These are phyloP conservation scores for Hippocampus mohnikei DNA, from an alignment of 2,113 vertebrate genomes.

Conservation along the genomic window DNA sequence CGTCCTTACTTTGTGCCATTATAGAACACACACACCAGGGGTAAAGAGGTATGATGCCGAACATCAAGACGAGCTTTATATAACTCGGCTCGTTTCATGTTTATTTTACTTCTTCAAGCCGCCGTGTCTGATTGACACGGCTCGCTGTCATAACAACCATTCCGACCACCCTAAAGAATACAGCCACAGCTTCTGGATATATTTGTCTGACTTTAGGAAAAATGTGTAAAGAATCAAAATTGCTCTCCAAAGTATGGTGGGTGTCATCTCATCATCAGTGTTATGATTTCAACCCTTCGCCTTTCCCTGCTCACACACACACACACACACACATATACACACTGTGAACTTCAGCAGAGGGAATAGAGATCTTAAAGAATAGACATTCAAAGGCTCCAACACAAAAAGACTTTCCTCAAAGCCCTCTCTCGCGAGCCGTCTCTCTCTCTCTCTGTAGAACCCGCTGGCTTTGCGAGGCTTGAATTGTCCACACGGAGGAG, in stretches of 20 bases:
- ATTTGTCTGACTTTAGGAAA: conserved; percentile 77
- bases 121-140: conserved; percentile 74
- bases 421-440: conserved; percentile 30
- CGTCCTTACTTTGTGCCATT: conserved; percentile 75
- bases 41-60: conserved; percentile 76
- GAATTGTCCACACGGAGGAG: conserved; percentile 64
- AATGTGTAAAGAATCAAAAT: conserved; percentile 75
- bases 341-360: conserved; percentile 70
- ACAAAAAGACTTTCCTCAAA: conserved; percentile 73
- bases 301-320: conserved; percentile 63
- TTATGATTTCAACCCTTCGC: conserved; percentile 68
- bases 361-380: conserved; percentile 75
- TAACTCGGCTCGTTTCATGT: conserved; percentile 77
- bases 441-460: conserved; percentile 32
- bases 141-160: conserved; percentile 76
- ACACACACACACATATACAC: conserved; percentile 32
- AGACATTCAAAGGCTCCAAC: conserved; percentile 70
- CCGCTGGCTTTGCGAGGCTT: conserved; percentile 52
- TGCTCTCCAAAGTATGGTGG: conserved; percentile 71
- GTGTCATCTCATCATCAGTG: conserved; percentile 71
- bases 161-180: conserved; percentile 71
- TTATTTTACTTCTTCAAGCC: conserved; percentile 75
- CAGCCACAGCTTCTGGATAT: conserved; percentile 76
- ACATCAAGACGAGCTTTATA: conserved; percentile 80
- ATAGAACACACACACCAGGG: conserved; percentile 75